Conservation (phyloP, 2,113 vertebrate species). For the Noturus placidus region DNA sequence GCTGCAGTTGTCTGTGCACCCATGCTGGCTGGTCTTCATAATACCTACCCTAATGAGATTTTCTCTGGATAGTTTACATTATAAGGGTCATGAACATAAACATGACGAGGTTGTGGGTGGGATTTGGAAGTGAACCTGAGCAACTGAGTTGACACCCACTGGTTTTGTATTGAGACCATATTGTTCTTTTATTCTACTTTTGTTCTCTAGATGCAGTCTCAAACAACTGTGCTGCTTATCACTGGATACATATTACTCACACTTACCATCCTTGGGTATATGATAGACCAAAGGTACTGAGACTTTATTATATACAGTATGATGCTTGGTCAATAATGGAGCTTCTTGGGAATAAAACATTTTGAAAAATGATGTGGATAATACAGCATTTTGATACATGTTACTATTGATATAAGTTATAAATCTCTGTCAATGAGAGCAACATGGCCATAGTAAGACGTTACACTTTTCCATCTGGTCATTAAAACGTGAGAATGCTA, state of each 20-base stretch:
- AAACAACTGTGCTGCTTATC: constrained; percentile 76
- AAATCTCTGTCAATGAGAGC: not conserved
- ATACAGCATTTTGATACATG: not conserved
- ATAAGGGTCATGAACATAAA: not conserved
- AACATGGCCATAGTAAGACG: not conserved
- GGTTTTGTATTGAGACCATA: not conserved
- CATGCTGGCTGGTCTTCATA: not conserved
- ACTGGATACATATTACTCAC: constrained; percentile 82
- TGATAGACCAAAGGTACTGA: constrained; percentile 83
- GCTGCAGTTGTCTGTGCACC: not conserved
- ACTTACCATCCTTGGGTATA: constrained; percentile 80
- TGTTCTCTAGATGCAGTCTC: constrained; percentile 68
- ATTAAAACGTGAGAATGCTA: not conserved
- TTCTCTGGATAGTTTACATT: not conserved
- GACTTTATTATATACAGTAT: not conserved
- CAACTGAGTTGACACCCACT: not conserved
- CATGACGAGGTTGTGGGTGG: not conserved
- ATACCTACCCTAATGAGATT: not conserved
- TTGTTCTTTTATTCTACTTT: not conserved
- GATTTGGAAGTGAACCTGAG: not conserved
- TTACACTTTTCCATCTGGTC: not conserved
- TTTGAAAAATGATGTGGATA: not conserved
- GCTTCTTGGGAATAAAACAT: not conserved
- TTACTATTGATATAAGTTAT: not conserved
- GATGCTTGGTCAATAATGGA: not conserved